Percentiles rank a stretch among this genome's conserved stretches.
These are phyloP conservation scores for Diachasma alloeum DNA, from an alignment of 1,140 invertebrate genomes.

Conservation along the genomic window DNA sequence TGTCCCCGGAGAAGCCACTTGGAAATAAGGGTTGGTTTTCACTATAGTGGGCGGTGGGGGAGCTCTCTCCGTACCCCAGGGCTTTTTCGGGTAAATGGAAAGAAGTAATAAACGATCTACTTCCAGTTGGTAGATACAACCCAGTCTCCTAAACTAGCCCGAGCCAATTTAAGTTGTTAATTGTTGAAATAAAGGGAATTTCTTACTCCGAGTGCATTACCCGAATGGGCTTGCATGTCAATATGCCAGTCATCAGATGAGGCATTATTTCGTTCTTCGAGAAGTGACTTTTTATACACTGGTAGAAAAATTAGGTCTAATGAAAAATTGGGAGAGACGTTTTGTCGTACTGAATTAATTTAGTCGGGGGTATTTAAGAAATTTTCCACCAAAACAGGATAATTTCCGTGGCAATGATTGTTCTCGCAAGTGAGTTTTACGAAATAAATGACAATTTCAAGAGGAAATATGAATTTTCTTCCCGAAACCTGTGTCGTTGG, in stretches of 20 bases:
- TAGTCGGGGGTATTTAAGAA: no score
- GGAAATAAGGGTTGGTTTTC: not conserved
- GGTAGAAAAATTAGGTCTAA: no score
- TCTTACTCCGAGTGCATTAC: not conserved
- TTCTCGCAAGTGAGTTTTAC: no score
- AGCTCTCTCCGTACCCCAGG: not conserved
- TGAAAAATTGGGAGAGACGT: no score
- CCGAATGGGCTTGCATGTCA: not conserved
- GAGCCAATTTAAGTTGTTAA: constrained; percentile 28
- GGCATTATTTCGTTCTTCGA: not conserved
- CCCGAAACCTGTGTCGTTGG: no score
- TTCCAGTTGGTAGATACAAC: constrained; percentile 12
- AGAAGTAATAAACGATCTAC: constrained; percentile 38
- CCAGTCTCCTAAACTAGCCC: not conserved
- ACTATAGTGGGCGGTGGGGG: not conserved
- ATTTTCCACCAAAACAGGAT: no score
- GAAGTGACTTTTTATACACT: no score
- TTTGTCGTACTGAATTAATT: no score
- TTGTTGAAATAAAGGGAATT: constrained; percentile 12
- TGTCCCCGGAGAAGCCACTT: constrained; percentile 10
- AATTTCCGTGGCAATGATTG: no score
- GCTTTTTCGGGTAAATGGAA: constrained; percentile 36
- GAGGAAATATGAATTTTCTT: no score
- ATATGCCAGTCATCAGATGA: not conserved
- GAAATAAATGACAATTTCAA: no score